Evolutionary conservation across 2,888 invertebrate genomes (phyloP), one percentile per base, ranked within the genome.

Genomic region (Eurois occulta): DNA sequence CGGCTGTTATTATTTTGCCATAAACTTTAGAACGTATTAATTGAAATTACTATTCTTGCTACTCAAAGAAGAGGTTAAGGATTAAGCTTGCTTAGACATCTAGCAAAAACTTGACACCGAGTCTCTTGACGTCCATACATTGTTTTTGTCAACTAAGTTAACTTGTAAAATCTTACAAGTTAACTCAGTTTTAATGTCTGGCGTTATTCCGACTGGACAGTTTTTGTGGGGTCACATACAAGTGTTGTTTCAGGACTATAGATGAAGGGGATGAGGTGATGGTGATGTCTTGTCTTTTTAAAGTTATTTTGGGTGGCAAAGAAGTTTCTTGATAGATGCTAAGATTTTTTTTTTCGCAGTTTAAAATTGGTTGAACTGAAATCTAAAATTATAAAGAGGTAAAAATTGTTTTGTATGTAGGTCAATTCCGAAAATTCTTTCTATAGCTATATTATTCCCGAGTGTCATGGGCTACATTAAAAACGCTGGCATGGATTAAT

Each of bases 81-180:
- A 58, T 28, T 28, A n/a, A 24, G 6, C 24, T 13, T 7, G 2
- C 69, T 55, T 69, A 55, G 69, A 38, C 48, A 28, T 16, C 3
- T 18, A 3, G 38, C 24, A 83, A 78, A 80, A 78, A 83, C 58
- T 35, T 77, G 16, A 46, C 48, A 55, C 8, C 1, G 35, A n/a
- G 48, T 46, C 38, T 46, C 21, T 41, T 60, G 69, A 60, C 58
- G 58, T 52, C 11, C 11, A 18, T 41, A 32, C 8, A 65, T 69
- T 43, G 76, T 69, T 80, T 69, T 69, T 77, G 52, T 32, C 24
- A 43, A 18, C 8, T 41, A 11, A 60, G 16, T 38, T 13, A 28
- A 43, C 24, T 35, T 35, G 24, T 66, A 0, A 38, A 18, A 13
- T 1, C n/a, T n/a, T n/a, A n/a, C n/a, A n/a, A n/a, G n/a, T n/a